Base-by-base conservation (phyloP, 2,888 invertebrate genomes). In the Malacosoma neustria region DNA sequence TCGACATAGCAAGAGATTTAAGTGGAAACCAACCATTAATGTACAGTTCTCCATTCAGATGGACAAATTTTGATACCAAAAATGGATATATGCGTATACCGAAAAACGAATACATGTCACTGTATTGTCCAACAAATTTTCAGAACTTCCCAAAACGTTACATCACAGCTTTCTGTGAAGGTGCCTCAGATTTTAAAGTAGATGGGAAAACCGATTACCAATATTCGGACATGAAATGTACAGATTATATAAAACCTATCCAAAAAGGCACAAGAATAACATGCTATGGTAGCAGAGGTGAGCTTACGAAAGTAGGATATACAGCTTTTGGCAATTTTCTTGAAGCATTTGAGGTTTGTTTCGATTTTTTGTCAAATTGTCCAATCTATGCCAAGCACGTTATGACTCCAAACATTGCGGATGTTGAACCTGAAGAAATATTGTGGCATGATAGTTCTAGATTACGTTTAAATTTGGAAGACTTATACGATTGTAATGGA, bases 291-390 rank as follows among this genome's bases (percentile, higher is more conserved):
- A 42, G 40, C 0, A 43, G 58, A 3, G 54, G 61, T 0, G 61
- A 70, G 45, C 39, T 31, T 9, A 4, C 69, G 0, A 42, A 54
- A 30, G 40, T 76, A 11, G 66, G 61, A 2, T 74, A 51, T 34
- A 38, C 45, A 14, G 2, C 48, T 2, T 5, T 32, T 2, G 34
- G 12, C 2, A 29, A 33, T 11, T 54, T 58, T 30, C 14, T 57
- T 2, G 43, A 46, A 11, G 57, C 66, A 0, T 77, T 62, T 22
- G 56, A 65, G 36, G 49, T 72, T 3, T 77, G 77, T 33, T 22
- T 64, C 0, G 57, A 71, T 36, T 53, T 43, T 14, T 22, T 32
- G 0, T 53, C 46, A 1, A 57, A 58, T 12, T 32, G 49, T 2
- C 61, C 72, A 1, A 30, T 69, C 9, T 73, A 56, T 35, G 36